Evolutionary conservation across 2,888 invertebrate species (phyloP).

Genomic region (Fragum sueziense): DNA sequence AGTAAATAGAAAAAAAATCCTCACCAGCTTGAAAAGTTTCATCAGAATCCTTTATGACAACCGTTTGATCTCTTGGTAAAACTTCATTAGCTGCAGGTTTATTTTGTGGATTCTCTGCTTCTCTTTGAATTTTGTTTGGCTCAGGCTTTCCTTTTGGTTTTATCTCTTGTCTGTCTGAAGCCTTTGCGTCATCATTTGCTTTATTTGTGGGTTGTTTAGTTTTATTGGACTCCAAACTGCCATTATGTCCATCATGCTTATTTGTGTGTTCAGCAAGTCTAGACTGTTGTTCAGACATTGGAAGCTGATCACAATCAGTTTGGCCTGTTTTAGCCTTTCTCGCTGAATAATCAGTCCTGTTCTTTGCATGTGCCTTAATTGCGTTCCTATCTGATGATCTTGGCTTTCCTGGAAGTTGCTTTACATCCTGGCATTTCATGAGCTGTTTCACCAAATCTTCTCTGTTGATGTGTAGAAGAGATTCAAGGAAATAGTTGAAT

Average conservation of each 20-base stretch:
- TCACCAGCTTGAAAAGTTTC: too few species aligned
- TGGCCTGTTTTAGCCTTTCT: constrained; percentile 20
- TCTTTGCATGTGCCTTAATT: not conserved
- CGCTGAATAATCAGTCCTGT: not conserved
- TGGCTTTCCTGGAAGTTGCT: constrained; percentile 12
- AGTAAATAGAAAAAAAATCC: too few species aligned
- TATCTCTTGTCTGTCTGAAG: not conserved
- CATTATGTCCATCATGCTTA: constrained; percentile 6
- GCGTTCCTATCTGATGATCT: not conserved
- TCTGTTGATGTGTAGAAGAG: constrained; percentile 41
- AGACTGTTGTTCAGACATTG: not conserved
- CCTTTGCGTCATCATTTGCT: not conserved
- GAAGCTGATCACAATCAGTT: constrained; percentile 46
- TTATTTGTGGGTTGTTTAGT: not conserved
- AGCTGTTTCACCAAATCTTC: constrained; percentile 49
- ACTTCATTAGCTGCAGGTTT: not conserved
- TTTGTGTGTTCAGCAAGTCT: not conserved
- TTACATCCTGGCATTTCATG: constrained; percentile 36
- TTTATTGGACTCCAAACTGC: constrained; percentile 5
- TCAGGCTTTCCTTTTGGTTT: not conserved
- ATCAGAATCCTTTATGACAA: not conserved
- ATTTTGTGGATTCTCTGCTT: not conserved
- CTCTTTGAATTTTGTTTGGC: not conserved
- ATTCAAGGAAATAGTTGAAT: constrained; percentile 54
- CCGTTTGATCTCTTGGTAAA: not conserved